These are phyloP conservation scores for Anabacerthia variegaticeps DNA, from an alignment of 2,797 vertebrate genomes.

Conservation along the genomic window DNA sequence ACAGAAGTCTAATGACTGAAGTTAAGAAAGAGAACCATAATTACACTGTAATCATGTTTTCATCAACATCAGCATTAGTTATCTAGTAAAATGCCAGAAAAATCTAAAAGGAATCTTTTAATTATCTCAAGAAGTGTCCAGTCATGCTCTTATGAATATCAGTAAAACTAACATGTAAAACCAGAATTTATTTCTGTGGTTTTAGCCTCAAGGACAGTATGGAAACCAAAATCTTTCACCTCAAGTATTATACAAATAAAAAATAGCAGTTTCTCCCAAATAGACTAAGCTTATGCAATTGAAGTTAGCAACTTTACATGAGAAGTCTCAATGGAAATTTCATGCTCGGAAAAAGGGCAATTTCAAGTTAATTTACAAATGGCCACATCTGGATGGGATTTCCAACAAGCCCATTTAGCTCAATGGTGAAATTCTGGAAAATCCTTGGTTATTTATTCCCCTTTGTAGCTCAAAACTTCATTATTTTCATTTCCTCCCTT, in stretches of 20 bases:
- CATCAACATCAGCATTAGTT: not conserved
- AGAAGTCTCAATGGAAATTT: not conserved
- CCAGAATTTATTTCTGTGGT: not conserved
- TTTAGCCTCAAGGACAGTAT: not conserved
- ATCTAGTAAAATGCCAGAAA: not conserved
- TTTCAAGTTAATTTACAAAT: not conserved
- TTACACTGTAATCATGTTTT: not conserved
- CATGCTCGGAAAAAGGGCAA: not conserved
- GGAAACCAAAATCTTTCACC: not conserved
- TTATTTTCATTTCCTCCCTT: not conserved
- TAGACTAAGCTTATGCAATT: not conserved
- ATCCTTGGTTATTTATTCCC: not conserved
- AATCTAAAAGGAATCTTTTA: not conserved
- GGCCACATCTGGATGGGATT: not conserved
- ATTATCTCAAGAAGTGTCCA: not conserved
- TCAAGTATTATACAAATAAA: not conserved
- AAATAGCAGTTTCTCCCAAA: not conserved
- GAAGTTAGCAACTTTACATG: not conserved
- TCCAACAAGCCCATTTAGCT: not conserved
- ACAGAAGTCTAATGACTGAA: not conserved
- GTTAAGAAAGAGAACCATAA: not conserved
- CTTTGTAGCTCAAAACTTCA: not conserved
- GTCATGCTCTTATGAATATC: not conserved
- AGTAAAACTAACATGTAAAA: not conserved
- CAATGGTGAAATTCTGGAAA: not conserved